Base-by-base conservation (phyloP, 2,888 invertebrate genomes). In the Drosophila merina region DNA sequence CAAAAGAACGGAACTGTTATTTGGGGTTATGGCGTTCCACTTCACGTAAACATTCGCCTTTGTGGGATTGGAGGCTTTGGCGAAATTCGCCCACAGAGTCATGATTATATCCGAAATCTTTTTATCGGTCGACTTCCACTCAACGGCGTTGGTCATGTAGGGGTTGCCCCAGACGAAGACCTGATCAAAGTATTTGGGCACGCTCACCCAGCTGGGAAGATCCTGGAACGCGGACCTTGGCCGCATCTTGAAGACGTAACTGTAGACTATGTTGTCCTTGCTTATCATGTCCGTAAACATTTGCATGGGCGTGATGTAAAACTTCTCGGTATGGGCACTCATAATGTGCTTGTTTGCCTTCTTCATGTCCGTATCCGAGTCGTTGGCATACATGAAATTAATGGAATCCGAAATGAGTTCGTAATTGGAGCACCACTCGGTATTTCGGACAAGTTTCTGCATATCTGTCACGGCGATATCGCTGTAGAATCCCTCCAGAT, bases 111-210 rank as follows among this genome's bases (percentile, higher is more conserved):
- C 96, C 0, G 96, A 93, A 80, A 95, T 94, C 83, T 95, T 94
- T 88, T 96, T 96, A 89, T 97, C 97, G 56, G 94, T 93, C 56
- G 93, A 93, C 82, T 96, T 95, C 97, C 97, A 97, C 84, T 94
- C 94, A 31, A 93, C 92, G 54, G 93, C 92, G 73, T 93, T 91
- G 5, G 93, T 93, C 93, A 95, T 94, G 89, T 95, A 94, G 0
- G 97, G 96, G 83, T 96, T 93, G 0, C 97, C 97, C 93, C 96
- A 96, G 5, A 96, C 93, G 88, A 96, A 96, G 51, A 96, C 95
- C 72, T 96, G 93, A 90, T 97, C 97, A 77, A 95, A 96, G 90
- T 96, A 94, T 89, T 96, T 96, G 0, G 96, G 96, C 0, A 96
- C 96, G 14, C 94, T 94, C 0, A 96, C 94, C 96, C 96, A 96